These are phyloP conservation scores for Prunella fulvescens DNA, from an alignment of 2,113 vertebrate genomes.

Conservation along the genomic window DNA sequence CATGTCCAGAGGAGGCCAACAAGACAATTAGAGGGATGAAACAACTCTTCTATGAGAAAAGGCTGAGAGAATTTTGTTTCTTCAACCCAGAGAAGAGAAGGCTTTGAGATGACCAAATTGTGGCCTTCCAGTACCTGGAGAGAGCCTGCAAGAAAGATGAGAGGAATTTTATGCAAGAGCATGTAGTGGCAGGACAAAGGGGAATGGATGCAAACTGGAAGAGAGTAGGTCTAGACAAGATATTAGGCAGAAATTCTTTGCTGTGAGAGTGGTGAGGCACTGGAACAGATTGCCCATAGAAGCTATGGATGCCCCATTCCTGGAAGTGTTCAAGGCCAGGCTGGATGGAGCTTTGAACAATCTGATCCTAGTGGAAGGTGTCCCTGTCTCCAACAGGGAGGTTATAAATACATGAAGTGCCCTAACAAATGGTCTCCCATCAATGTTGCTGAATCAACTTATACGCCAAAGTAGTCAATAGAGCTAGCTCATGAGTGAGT, in stretches of 20 bases:
- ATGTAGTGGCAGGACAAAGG: neutral
- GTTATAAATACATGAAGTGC: neutral
- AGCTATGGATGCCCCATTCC: no score
- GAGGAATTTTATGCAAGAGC: neutral
- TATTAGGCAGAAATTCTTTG: neutral
- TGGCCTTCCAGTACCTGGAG: neutral
- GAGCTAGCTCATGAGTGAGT: neutral
- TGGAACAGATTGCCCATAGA: neutral
- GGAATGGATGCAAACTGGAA: neutral
- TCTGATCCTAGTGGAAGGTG: neutral
- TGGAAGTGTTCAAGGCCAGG: neutral
- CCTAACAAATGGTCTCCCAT: neutral
- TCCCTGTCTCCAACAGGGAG: neutral
- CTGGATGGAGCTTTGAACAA: neutral
- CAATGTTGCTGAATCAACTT: neutral
- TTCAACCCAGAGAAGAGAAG: neutral
- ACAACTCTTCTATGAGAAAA: neutral
- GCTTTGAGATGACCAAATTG: neutral
- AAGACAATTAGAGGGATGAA: neutral
- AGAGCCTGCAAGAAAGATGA: neutral
- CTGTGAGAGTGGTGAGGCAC: neutral
- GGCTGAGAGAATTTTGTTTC: neutral
- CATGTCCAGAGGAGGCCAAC: rapidly evolving
- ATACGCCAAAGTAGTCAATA: neutral
- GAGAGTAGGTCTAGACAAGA: neutral